Percentiles rank a stretch among this genome's conserved stretches.
Evolutionary conservation across 1,140 invertebrate species (phyloP).

Genomic region (Plectrocnemia conspersa): DNA sequence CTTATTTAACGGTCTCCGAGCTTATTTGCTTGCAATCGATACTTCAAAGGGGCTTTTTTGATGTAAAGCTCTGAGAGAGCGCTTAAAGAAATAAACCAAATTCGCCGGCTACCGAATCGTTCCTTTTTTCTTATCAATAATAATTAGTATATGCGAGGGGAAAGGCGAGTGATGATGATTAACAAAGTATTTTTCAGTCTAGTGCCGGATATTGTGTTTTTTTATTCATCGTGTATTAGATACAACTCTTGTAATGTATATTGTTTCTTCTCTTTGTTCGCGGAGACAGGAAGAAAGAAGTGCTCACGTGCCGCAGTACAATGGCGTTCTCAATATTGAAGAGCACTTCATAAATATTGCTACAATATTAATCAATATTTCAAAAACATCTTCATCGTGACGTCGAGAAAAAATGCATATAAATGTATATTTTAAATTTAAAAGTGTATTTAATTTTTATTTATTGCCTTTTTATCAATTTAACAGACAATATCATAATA

Average conservation of each 20-base stretch:
- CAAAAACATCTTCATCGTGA: slow-evolving; percentile 33
- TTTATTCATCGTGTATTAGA: neutral
- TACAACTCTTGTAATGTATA: neutral
- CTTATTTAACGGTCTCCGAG: slow-evolving; percentile 27
- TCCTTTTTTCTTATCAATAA: too few relatives aligned
- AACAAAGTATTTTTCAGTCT: too few relatives aligned
- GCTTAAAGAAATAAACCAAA: too few relatives aligned
- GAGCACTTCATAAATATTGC: slow-evolving; percentile 33
- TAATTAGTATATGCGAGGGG: too few relatives aligned
- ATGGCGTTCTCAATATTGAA: slow-evolving; percentile 25
- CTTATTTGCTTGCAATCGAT: slow-evolving; percentile 26
- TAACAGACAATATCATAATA: too few relatives aligned
- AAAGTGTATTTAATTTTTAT: too few relatives aligned
- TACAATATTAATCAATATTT: slow-evolving; percentile 37
- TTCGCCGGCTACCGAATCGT: too few relatives aligned
- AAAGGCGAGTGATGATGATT: too few relatives aligned
- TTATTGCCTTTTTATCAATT: too few relatives aligned
- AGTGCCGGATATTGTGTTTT: too few relatives aligned
- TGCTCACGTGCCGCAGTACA: slow-evolving; percentile 14
- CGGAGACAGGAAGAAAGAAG: slow-evolving; percentile 26
- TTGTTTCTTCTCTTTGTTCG: slow-evolving; percentile 6
- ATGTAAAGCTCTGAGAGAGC: too few relatives aligned
- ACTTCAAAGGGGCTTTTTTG: slow-evolving; percentile 30
- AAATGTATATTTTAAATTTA: too few relatives aligned
- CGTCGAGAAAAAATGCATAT: neutral